Conservation (phyloP, 2,797 vertebrate species). For the Eulemur rubriventer region DNA sequence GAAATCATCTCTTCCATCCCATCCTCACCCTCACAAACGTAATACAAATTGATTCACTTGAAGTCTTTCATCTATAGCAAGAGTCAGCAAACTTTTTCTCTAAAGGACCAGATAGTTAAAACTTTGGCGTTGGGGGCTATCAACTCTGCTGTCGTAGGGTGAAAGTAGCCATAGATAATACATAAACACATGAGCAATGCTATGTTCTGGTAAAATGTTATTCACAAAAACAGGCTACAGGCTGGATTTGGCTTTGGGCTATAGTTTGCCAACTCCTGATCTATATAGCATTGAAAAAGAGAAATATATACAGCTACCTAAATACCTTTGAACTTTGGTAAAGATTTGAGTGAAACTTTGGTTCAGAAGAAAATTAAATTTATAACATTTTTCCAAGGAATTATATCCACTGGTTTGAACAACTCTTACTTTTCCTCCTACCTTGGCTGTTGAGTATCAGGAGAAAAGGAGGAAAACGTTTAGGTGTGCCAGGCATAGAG, state of each 20-base stretch:
- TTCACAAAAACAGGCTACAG: background rate
- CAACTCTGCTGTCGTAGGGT: background rate
- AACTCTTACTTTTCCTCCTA: background rate
- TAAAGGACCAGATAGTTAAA: background rate
- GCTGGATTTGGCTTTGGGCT: background rate
- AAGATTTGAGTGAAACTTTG: background rate
- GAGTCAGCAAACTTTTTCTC: background rate
- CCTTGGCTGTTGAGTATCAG: background rate
- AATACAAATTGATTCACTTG: background rate
- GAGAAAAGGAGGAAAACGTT: background rate
- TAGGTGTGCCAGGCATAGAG: background rate
- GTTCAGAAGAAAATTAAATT: background rate
- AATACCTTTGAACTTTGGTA: conserved; percentile 25
- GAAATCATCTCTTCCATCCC: background rate
- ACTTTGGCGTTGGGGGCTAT: background rate
- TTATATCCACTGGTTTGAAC: background rate
- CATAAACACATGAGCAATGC: background rate
- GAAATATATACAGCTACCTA: background rate
- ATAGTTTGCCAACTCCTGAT: background rate
- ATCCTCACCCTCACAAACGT: background rate
- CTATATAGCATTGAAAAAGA: background rate
- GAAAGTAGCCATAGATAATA: background rate
- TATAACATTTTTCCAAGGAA: conserved; percentile 10
- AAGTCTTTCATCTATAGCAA: background rate
- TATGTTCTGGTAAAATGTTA: background rate